A percentile compares a stretch with the other conserved stretches of the same genome.
Conservation (phyloP, 2,113 vertebrate genomes). For the Cyprinodon variegatus region DNA sequence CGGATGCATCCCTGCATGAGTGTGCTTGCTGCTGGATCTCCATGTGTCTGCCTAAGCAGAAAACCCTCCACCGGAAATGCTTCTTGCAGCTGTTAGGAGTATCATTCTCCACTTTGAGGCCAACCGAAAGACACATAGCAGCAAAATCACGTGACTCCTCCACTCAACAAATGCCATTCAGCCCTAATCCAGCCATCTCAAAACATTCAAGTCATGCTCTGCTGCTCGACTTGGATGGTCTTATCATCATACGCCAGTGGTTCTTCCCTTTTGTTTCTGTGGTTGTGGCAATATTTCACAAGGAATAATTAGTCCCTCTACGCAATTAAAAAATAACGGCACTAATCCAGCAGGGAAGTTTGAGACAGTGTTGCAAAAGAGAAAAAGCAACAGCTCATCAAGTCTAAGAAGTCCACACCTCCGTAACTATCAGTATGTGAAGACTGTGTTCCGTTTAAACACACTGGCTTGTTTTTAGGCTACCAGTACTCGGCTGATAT, state of each 20-base stretch:
- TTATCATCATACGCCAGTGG: background rate
- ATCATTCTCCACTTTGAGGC: constrained; percentile 80
- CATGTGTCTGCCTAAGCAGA: constrained; percentile 54
- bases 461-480: background rate
- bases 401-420: background rate
- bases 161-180: constrained; percentile 56
- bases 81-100: constrained; percentile 80
- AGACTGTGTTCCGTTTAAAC: background rate
- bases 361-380: background rate
- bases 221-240: constrained; percentile 9
- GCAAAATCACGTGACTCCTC: constrained; percentile 70
- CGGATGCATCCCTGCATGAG: constrained; percentile 33
- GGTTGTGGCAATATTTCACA: background rate
- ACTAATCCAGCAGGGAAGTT: background rate
- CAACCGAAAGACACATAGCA: constrained; percentile 78
- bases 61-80: constrained; percentile 76
- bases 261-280: background rate
- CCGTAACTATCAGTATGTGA: background rate
- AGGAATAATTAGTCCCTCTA: background rate
- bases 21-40: constrained; percentile 48
- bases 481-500: background rate
- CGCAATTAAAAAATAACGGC: background rate
- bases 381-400: background rate
- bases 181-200: constrained; percentile 50
- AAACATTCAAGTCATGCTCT: constrained; percentile 61